Evolutionary conservation across 37 sponge, comb jelly and placozoan species (phyloP).

Genomic region (Amphimedon queenslandica): DNA sequence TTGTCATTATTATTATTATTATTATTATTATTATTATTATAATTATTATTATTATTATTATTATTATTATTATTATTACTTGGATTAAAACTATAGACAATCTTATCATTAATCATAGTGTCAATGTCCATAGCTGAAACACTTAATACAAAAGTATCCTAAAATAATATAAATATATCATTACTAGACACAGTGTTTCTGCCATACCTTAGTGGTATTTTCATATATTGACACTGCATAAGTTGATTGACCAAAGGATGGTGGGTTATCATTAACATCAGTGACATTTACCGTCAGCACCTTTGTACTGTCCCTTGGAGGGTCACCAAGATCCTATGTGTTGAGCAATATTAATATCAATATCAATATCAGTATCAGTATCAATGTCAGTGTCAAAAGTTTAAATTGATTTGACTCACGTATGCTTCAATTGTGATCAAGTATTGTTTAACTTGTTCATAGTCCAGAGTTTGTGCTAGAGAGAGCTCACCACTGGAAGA

Average conservation of each 20-base stretch:
- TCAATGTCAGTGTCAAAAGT: too few species aligned
- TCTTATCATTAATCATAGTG: slow-evolving; percentile 29
- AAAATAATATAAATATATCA: not conserved
- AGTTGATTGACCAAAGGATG: not conserved
- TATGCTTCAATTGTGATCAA: not conserved
- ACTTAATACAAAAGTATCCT: slow-evolving; percentile 27
- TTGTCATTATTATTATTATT: too few species aligned
- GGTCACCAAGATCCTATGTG: slow-evolving; percentile 34
- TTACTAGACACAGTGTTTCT: not conserved
- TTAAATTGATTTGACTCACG: not conserved
- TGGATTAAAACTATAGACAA: slow-evolving; percentile 13
- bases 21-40: too few species aligned
- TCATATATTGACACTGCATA: slow-evolving; percentile 19
- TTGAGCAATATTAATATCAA: too few species aligned
- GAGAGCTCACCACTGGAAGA: not conserved
- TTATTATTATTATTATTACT: too few species aligned
- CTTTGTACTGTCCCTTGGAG: not conserved
- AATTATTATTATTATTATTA: too few species aligned
- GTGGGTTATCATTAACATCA: slow-evolving; percentile 45
- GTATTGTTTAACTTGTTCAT: not conserved
- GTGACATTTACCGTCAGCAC: slow-evolving; percentile 22
- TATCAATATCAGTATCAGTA: too few species aligned
- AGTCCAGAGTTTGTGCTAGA: not conserved
- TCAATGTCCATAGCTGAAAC: slow-evolving; percentile 44
- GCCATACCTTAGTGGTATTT: slow-evolving; percentile 29